Evolutionary conservation across 2,797 vertebrate genomes (phyloP).

Genomic region (Champsocephalus gunnari): DNA sequence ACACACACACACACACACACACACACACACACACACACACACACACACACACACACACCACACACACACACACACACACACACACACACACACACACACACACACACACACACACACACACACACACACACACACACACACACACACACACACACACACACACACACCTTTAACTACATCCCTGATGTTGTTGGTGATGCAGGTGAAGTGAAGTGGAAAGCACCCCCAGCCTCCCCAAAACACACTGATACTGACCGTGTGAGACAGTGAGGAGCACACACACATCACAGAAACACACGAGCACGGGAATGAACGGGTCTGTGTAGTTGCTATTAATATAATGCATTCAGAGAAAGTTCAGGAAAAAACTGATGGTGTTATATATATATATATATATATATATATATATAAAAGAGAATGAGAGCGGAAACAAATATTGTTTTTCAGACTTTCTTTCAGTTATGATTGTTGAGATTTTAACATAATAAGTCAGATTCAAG

Average conservation of each 20-base stretch:
- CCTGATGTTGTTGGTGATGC: not conserved
- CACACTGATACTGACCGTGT: not conserved
- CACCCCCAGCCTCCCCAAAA: not conserved
- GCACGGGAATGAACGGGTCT: not conserved
- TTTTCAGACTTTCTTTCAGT: no score
- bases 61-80: no score
- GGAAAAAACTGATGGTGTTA: not conserved
- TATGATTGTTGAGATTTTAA: no score
- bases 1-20: no score
- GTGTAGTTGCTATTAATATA: not conserved
- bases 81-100: no score
- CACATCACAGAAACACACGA: not conserved
- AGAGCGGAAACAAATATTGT: no score
- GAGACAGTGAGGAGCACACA: not conserved
- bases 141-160: not conserved
- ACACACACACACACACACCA: not conserved
- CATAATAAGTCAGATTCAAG: not conserved
- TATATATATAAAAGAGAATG: no score
- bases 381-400: no score
- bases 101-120: no score
- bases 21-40: no score
- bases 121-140: no score
- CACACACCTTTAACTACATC: not conserved
- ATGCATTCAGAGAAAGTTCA: not conserved
- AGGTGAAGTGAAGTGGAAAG: conserved; percentile 4